Evolutionary conservation across 2,113 vertebrate genomes (phyloP).

Genomic region (Coregonus clupeaformis): DNA sequence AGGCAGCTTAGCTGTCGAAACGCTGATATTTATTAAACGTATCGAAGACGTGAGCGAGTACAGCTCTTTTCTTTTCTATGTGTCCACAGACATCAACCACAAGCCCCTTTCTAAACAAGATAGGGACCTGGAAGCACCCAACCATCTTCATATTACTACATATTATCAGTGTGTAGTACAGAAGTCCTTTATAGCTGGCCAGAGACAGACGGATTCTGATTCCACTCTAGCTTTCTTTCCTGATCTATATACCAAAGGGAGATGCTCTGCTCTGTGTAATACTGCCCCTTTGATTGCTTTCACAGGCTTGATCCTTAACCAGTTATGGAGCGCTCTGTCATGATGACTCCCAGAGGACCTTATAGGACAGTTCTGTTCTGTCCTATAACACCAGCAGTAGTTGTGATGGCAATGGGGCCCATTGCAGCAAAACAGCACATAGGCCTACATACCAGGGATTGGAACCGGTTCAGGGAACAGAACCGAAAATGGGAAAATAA

Average conservation of each 20-base stretch:
- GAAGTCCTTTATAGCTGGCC: neutral
- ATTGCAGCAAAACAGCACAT: neutral
- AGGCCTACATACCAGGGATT: too few species aligned
- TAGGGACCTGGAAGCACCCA: neutral
- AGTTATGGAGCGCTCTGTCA: neutral
- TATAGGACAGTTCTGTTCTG: neutral
- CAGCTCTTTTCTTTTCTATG: too few species aligned
- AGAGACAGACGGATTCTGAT: neutral
- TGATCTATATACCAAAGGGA: too few species aligned
- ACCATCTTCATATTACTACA: neutral
- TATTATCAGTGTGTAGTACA: neutral
- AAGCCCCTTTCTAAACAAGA: slow-evolving; percentile 17
- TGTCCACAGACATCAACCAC: neutral
- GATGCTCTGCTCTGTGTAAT: neutral
- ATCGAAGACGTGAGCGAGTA: too few species aligned
- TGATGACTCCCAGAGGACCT: neutral
- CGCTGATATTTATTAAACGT: too few species aligned
- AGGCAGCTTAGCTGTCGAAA: too few species aligned
- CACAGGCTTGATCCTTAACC: neutral
- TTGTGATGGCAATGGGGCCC: neutral
- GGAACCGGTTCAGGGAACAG: too few species aligned
- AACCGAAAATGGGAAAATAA: too few species aligned
- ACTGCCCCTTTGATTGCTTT: neutral
- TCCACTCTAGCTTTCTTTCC: neutral
- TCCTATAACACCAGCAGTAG: neutral